Conservation (phyloP, 2,113 vertebrate species). For the Orcinus orca region DNA sequence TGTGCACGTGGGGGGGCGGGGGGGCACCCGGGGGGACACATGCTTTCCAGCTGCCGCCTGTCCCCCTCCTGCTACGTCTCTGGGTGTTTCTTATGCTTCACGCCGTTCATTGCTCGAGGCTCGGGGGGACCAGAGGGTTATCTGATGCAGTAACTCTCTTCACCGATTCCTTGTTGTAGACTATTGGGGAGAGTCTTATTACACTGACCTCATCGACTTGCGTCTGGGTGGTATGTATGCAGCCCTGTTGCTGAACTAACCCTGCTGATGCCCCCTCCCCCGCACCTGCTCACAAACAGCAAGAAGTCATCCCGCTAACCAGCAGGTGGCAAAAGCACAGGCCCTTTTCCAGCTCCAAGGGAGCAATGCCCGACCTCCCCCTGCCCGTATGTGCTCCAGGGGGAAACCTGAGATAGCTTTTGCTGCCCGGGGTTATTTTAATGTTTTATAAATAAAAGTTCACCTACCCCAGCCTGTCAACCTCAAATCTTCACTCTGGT, state of each 20-base stretch:
- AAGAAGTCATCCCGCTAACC: conserved; percentile 70
- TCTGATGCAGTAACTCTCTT: conserved; percentile 91
- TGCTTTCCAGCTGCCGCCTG: conserved; percentile 42
- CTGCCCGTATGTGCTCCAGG: background rate
- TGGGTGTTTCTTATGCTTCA: background rate
- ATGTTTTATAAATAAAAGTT: background rate
- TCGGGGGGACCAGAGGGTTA: conserved; percentile 49
- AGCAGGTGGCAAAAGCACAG: conserved; percentile 75
- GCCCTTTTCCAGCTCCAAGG: conserved; percentile 84
- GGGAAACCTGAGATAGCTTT: background rate
- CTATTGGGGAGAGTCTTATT: conserved; percentile 99
- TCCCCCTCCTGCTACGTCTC: background rate
- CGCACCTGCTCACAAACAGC: conserved; percentile 76
- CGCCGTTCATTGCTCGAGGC: conserved; percentile 58
- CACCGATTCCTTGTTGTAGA: conserved; percentile 99
- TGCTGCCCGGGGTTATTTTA: background rate
- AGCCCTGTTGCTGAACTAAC: conserved; percentile 92
- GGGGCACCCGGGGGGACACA: background rate
- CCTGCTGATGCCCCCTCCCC: conserved; percentile 81
- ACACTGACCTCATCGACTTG: conserved; percentile 99
- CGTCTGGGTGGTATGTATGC: conserved; percentile 99
- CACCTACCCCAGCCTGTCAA: too few species aligned
- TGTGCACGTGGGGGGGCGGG: background rate
- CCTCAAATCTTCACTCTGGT: background rate
- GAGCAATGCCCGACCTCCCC: background rate